Evolutionary conservation across 2,113 vertebrate species (phyloP), one percentile per base, ranked within the genome.

Genomic region (human): DNA sequence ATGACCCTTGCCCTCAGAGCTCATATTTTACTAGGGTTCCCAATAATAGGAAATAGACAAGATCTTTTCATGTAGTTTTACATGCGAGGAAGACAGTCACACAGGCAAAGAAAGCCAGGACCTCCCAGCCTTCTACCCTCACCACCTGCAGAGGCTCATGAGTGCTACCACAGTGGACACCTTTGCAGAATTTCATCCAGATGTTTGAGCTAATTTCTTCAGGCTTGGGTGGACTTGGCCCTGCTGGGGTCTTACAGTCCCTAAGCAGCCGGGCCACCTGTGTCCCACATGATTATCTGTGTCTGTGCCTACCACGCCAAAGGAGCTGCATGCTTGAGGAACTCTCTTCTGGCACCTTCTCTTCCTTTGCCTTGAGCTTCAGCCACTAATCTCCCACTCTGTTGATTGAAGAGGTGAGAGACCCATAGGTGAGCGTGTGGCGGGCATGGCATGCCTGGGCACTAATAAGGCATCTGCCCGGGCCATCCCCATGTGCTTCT

Each of bases 111-210:
- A 55, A 17, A 43, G 61, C 30, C 40, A 2, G 20, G 38, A 32
- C 17, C 40, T 55, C 64, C 48, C 30, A 8, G n/a, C 27, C 25
- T 55, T 68, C 30, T 35, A 22, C 35, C n/a, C 83, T 66, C 14
- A 17, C 27, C 61, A 40, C n/a, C 18, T 10, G 3, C 14, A 14
- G 43, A 73, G n/a, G 66, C 48, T 38, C 40, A 40, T 38, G 8
- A 9, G 12, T 4, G 12, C 40, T 25, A 0, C 2, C 0, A 0
- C 5, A 2, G 12, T 1, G 6, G 8, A 6, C 0, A 2, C 45
- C 6, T 50, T 50, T 84, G n/a, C 25, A 43, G 35, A 40, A 6
- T 40, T 12, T 43, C 2, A 0, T 3, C 2, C 1, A 16, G 3
- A 43, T 4, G 1, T 52, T 8, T 50, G 52, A 35, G 52, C 64